Percentiles rank a stretch among this genome's conserved stretches.
Evolutionary conservation across 2,113 vertebrate genomes (phyloP).

Genomic region (Todiramphus chloris): DNA sequence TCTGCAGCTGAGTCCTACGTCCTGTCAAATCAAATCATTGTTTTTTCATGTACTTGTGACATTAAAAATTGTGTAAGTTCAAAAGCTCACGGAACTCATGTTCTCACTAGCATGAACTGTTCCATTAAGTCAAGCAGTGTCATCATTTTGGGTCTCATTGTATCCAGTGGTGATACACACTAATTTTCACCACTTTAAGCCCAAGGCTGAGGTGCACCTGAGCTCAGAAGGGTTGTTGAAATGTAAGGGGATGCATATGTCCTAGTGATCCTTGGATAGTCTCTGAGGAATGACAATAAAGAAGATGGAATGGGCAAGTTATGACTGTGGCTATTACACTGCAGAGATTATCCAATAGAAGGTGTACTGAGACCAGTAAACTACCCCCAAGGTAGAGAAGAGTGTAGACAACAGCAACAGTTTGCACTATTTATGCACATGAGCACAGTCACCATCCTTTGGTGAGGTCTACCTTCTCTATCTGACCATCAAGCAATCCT

Average conservation of each 20-base stretch:
- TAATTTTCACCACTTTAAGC: background rate
- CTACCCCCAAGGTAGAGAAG: background rate
- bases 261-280: background rate
- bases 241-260: fast-evolving
- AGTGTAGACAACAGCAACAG: background rate
- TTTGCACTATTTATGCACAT: background rate
- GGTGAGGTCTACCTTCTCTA: background rate
- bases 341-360: background rate
- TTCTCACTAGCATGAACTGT: background rate
- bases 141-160: background rate
- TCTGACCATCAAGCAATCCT: background rate
- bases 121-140: background rate
- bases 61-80: background rate
- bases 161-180: background rate
- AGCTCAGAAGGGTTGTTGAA: background rate
- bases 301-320: background rate
- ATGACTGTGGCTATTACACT: background rate
- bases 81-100: background rate
- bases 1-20: background rate
- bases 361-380: background rate
- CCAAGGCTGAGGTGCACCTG: background rate
- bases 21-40: background rate
- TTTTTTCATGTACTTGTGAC: background rate
- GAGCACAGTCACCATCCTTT: background rate
- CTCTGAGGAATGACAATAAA: background rate